Percentiles rank a stretch among this genome's conserved stretches.
phyloP scores from a whole-genome alignment of 2,888 invertebrate species.

The Zonitis immaculata region DNA sequence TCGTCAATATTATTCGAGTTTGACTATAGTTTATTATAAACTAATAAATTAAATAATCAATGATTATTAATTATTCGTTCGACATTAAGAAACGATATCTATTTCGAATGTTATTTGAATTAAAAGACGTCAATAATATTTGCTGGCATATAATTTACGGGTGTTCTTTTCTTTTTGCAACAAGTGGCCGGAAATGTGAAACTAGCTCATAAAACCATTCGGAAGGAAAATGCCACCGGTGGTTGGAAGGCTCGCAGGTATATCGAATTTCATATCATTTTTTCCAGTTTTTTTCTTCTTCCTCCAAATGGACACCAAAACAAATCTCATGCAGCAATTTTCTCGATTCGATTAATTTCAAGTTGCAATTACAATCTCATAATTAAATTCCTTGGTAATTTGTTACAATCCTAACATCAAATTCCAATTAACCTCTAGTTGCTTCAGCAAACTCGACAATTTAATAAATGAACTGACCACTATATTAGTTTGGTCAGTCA shows the following conservation, averaged over 20 bases:
- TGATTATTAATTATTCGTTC: background rate
- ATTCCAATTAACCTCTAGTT: slow-evolving; percentile 5
- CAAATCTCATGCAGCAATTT: too few species aligned
- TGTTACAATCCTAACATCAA: slow-evolving; percentile 1
- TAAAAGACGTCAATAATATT: background rate
- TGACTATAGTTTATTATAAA: background rate
- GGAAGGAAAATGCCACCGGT: background rate
- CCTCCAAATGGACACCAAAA: too few species aligned
- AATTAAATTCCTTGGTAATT: background rate
- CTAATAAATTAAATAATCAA: background rate
- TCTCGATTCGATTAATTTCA: too few species aligned
- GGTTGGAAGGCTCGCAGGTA: background rate
- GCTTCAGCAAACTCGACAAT: too few species aligned
- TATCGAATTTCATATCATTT: background rate
- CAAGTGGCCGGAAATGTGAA: slow-evolving; percentile 1
- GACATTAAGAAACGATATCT: background rate
- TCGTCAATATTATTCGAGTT: background rate
- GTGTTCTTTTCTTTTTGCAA: background rate
- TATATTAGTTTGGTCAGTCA: slow-evolving; percentile 5
- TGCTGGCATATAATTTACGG: background rate
- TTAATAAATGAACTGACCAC: slow-evolving; percentile 18
- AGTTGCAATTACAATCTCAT: too few species aligned
- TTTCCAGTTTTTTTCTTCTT: background rate
- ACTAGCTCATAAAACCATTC: background rate
- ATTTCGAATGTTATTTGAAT: too few species aligned